phyloP scores from a whole-genome alignment of 35 echinoderm and acorn worm species.

The Ptychodera flava region DNA sequence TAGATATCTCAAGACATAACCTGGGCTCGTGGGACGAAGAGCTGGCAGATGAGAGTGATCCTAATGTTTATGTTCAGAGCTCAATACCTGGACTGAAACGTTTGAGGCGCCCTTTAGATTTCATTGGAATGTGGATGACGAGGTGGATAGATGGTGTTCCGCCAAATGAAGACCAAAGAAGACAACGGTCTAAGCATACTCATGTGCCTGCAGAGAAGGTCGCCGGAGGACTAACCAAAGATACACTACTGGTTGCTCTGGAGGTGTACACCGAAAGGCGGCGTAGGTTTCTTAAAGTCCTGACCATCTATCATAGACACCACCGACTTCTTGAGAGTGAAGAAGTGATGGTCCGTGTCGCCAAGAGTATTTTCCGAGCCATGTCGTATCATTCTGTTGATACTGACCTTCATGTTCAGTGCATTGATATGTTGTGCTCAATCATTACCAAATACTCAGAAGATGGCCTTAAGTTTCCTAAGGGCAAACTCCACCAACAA shows the following conservation, averaged over 20 bases:
- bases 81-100: neutral
- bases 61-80: neutral
- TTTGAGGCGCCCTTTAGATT: neutral
- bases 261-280: neutral
- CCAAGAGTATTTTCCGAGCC: neutral
- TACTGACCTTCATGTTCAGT: neutral
- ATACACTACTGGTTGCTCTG: neutral
- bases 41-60: neutral
- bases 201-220: neutral
- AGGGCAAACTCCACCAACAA: neutral
- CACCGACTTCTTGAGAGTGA: neutral
- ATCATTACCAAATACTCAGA: neutral
- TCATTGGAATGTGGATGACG: neutral
- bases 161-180: neutral
- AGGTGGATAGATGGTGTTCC: neutral
- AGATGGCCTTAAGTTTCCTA: neutral
- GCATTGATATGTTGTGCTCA: neutral
- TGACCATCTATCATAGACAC: neutral
- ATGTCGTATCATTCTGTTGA: neutral
- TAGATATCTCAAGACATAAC: neutral
- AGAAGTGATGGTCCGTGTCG: neutral
- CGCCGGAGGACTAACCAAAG: neutral
- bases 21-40: neutral
- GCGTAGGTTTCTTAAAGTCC: neutral
- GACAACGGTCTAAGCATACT: neutral